Percentiles rank a stretch among this genome's conserved stretches.
Conservation (phyloP, 2,113 vertebrate genomes). For the Piaya cayana region DNA sequence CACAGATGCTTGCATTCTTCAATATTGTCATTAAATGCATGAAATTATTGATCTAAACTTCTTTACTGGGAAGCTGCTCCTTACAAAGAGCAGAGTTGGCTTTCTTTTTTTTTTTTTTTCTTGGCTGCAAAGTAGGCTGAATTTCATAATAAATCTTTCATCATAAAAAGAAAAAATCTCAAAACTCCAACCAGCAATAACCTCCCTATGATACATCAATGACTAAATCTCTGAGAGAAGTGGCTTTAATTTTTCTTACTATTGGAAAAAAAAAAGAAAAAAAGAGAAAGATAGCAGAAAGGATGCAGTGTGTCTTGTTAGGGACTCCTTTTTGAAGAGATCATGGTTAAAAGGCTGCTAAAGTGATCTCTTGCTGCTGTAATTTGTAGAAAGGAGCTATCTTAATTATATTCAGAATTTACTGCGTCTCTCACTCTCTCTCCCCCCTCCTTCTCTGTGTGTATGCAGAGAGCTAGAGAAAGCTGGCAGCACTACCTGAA, state of each 20-base stretch:
- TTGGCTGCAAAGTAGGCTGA: slow-evolving; percentile 4
- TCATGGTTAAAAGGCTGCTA: background rate
- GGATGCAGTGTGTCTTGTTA: background rate
- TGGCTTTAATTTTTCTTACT: background rate
- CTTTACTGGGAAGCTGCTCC: background rate
- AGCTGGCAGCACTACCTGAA: slow-evolving; percentile 22
- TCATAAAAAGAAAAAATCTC: background rate
- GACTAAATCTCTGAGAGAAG: background rate
- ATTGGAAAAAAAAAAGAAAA: background rate
- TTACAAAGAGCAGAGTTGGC: background rate
- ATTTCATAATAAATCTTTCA: slow-evolving; percentile 52
- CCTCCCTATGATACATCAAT: background rate
- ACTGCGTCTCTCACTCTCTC: background rate
- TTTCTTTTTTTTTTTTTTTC: slow-evolving; percentile 15
- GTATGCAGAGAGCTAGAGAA: background rate
- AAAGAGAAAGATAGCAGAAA: background rate
- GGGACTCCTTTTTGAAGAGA: background rate
- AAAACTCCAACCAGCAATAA: background rate
- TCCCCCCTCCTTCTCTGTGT: background rate
- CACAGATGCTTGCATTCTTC: background rate
- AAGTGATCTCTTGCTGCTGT: background rate
- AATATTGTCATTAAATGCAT: slow-evolving; percentile 20
- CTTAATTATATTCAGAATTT: slow-evolving; percentile 29
- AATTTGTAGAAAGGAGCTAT: slow-evolving; percentile 7
- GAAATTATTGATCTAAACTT: slow-evolving; percentile 26